A percentile compares a stretch with the other conserved stretches of the same genome.
phyloP scores from a whole-genome alignment of 2,888 invertebrate genomes.

The Cryptus viduatorius region DNA sequence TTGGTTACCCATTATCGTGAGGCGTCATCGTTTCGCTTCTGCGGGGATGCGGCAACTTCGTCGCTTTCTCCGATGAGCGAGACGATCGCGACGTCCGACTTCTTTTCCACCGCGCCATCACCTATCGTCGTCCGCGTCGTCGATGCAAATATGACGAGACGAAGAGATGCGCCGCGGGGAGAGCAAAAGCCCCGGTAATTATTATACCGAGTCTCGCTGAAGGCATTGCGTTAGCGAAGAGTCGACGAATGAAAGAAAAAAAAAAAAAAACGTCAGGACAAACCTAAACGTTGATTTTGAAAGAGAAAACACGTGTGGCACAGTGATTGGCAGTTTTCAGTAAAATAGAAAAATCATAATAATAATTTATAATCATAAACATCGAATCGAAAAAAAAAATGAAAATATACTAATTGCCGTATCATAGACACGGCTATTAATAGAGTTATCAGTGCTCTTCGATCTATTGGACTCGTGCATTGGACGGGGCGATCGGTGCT shows the following conservation, averaged over 20 bases:
- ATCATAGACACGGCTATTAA: too few species aligned
- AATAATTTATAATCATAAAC: neutral
- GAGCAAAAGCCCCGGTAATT: constrained; percentile 37
- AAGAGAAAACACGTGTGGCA: constrained; percentile 10
- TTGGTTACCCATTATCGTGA: constrained; percentile 68
- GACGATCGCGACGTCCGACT: constrained; percentile 61
- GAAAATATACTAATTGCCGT: too few species aligned
- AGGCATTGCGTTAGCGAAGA: constrained; percentile 41
- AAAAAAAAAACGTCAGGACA: neutral
- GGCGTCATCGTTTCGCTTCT: constrained; percentile 47
- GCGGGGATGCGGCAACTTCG: constrained; percentile 51
- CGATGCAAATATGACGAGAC: constrained; percentile 62
- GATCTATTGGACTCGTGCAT: neutral
- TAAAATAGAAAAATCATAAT: neutral
- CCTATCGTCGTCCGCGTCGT: constrained; percentile 39
- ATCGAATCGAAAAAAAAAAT: too few species aligned
- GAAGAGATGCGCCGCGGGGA: constrained; percentile 1
- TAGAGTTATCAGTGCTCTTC: neutral
- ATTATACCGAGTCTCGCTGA: constrained; percentile 42
- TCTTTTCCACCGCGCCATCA: constrained; percentile 16
- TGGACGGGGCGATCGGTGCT: too few species aligned
- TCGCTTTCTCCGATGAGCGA: constrained; percentile 76
- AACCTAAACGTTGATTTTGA: constrained; percentile 40
- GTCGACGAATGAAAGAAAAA: constrained; percentile 7
- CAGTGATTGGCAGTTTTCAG: neutral